Evolutionary conservation across 2,888 invertebrate genomes (phyloP), one percentile per base, ranked within the genome.

Genomic region (Plagodis dolabraria): DNA sequence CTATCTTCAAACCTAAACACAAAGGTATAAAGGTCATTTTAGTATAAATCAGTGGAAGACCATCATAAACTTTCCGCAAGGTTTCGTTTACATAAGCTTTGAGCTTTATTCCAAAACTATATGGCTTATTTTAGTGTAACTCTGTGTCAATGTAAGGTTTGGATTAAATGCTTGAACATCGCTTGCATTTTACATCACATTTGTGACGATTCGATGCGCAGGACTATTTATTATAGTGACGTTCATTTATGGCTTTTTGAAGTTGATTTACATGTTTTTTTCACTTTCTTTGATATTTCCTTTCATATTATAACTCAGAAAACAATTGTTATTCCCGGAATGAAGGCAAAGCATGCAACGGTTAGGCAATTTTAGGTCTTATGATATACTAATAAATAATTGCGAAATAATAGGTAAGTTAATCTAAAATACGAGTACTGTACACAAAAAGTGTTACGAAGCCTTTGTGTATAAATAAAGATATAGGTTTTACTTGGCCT

Each of bases 181-280:
- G 81, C 76, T 76, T 83, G 79, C 79, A 80, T 83, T 83, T 82
- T 80, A 74, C 80, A 81, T 43, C 73, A 75, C 75, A 73, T 77
- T 81, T 76, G 82, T 78, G 76, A 82, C 72, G 78, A 77, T 76
- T 74, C 78, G 77, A 75, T 76, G 81, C 67, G 68, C 77, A 75
- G 57, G 69, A 72, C 74, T 77, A 79, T 83, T 80, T 83, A 82
- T 79, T 74, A 76, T 63, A 69, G 71, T 72, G 80, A 75, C 79
- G 74, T 79, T 74, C 71, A 76, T 74, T 80, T 77, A 75, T 76
- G 68, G 68, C 59, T 65, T 71, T 70, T 70, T 68, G 57, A 62
- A 65, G 55, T 59, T 61, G 61, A 61, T 65, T 68, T 63, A 60
- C 59, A 63, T 59, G 55, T 48, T 10, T 45, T 48, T 55, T 60